Base-by-base conservation (phyloP, 2,113 vertebrate species). In the Mesitornis unicolor region DNA sequence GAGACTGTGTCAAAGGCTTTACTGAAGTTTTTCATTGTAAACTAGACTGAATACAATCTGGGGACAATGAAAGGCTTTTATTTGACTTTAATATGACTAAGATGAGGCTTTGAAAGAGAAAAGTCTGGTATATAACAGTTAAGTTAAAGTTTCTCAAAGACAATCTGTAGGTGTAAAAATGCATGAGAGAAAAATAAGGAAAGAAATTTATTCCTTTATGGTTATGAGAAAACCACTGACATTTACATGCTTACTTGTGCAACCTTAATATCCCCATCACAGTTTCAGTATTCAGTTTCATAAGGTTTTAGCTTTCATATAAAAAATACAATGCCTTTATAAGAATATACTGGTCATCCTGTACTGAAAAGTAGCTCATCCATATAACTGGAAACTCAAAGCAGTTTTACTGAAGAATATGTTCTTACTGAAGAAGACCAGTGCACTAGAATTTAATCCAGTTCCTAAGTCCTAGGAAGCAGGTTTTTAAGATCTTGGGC, bases 351-450 rank as follows among this genome's bases (percentile, higher is more conserved):
- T 35, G 83, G 71, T 56, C 71, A 84, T 70, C 82, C 71, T 68
- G 64, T 36, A 45, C 79, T 78, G 87, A 93, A 90, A 91, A 90
- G 69, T 75, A 96, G 65, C 63, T 93, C 91, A 96, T 88, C 93
- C 90, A 90, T 86, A 87, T 86, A 94, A 93, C 94, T 89, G 88
- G 82, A 95, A 95, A 75, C 80, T 21, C 60, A 40, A 75, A 89
- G 42, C 18, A 86, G 36, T 87, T 97, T 93, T 95, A 84, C 95
- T 97, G 84, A 95, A 88, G 63, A 95, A 90, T 51, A 43, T 54
- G 83, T 84, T 84, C 35, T 82, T 95, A 59, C 42, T 70, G 71
- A 86, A 74, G 84, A 77, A 68, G 59, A 64, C 76, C 40, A 50
- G 28, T 76, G 82, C 67, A 85, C 10, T 91, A 17, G 45, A 75